Conservation (phyloP, 53 echinoderm and acorn worm genomes). For the Holothuria leucospilota region DNA sequence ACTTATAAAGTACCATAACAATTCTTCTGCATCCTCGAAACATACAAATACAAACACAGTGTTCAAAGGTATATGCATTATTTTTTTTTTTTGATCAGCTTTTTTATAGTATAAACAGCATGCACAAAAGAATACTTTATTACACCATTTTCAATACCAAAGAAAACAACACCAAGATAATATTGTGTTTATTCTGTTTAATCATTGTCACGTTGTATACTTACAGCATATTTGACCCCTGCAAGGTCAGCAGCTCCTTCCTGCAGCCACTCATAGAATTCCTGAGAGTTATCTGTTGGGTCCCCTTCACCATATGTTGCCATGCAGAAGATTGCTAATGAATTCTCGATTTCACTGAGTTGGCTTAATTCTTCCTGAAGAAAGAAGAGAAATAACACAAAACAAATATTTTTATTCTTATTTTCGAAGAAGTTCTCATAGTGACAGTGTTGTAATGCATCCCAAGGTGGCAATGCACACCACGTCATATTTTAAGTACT, state of each 20-base stretch:
- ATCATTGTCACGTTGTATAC: conserved; percentile 19
- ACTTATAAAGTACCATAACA: too few relatives aligned
- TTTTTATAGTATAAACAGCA: not conserved
- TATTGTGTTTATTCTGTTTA: too few relatives aligned
- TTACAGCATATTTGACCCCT: conserved; percentile 92
- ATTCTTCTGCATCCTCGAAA: too few relatives aligned
- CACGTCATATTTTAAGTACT: too few relatives aligned
- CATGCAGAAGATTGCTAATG: conserved; percentile 93
- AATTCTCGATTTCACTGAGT: conserved; percentile 89
- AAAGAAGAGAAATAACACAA: not conserved
- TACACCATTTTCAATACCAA: too few relatives aligned
- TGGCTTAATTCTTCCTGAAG: conserved; percentile 85
- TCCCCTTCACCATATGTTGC: conserved; percentile 99
- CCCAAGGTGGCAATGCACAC: too few relatives aligned
- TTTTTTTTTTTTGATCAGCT: not conserved
- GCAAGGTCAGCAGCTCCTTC: conserved; percentile 80
- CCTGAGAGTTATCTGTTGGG: conserved; percentile 96
- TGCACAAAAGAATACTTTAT: not conserved
- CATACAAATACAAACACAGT: too few relatives aligned
- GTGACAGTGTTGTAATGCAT: too few relatives aligned
- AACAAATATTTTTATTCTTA: too few relatives aligned
- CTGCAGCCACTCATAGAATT: conserved; percentile 97
- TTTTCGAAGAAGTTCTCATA: too few relatives aligned
- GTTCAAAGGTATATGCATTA: too few relatives aligned
- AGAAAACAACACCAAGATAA: too few relatives aligned